These are phyloP conservation scores for Actinopyga echinites DNA, from an alignment of 53 echinoderm and acorn worm species.

Conservation along the genomic window DNA sequence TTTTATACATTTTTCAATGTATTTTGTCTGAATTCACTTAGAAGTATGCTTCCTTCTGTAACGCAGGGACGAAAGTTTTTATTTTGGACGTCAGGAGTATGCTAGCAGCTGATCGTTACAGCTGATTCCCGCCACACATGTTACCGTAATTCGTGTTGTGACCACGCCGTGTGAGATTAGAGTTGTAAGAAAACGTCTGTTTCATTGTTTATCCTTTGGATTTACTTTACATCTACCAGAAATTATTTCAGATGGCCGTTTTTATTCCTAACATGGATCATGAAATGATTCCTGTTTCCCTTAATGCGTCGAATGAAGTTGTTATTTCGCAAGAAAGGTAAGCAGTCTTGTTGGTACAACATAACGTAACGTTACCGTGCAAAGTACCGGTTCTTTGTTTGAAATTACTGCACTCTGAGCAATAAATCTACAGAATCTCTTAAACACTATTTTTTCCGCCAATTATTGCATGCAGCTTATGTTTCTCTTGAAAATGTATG, in stretches of 20 bases:
- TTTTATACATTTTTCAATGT: too few species aligned
- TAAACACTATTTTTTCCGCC: not conserved
- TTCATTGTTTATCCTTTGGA: not conserved
- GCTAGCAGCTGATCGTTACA: conserved; percentile 37
- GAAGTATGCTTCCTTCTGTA: too few species aligned
- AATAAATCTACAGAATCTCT: too few species aligned
- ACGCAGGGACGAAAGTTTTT: too few species aligned
- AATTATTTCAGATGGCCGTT: conserved; percentile 10
- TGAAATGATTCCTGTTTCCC: conserved; percentile 23
- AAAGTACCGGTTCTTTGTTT: not conserved
- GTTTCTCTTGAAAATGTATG: not conserved
- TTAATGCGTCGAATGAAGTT: conserved; percentile 36
- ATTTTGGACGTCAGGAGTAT: not conserved
- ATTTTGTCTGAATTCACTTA: too few species aligned
- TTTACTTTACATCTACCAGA: not conserved
- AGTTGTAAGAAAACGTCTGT: not conserved
- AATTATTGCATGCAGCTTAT: not conserved
- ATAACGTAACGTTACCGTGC: not conserved
- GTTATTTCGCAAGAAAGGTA: conserved; percentile 43
- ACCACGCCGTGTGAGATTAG: conserved; percentile 8
- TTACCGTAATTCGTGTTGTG: conserved; percentile 25
- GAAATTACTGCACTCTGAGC: not conserved
- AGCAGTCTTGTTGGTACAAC: not conserved
- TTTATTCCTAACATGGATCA: conserved; percentile 34
- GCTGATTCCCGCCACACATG: conserved; percentile 50